Evolutionary conservation across 2,797 vertebrate species (phyloP).

Genomic region (Pelobates cultripes): DNA sequence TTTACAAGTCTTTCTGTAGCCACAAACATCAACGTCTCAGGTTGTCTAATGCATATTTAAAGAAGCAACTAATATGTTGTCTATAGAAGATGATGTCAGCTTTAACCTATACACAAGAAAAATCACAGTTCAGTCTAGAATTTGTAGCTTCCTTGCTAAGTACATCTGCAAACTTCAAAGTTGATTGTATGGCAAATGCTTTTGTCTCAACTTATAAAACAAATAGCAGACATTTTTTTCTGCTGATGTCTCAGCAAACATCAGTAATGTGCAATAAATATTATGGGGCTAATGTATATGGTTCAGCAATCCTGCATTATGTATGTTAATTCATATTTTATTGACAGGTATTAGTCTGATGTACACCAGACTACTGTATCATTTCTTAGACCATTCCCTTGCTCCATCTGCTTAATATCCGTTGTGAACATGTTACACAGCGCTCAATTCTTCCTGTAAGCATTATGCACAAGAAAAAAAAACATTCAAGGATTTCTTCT

Average conservation of each 20-base stretch:
- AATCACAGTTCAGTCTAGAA: slow-evolving; percentile 63
- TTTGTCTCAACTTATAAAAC: slow-evolving; percentile 28
- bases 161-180: background rate
- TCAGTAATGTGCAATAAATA: slow-evolving; percentile 49
- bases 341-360: slow-evolving; percentile 33
- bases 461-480: background rate
- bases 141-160: slow-evolving; percentile 45
- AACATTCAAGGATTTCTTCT: background rate
- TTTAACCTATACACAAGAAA: slow-evolving; percentile 62
- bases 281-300: slow-evolving; percentile 12
- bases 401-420: slow-evolving; percentile 25
- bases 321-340: slow-evolving; percentile 18
- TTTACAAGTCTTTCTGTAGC: slow-evolving; percentile 62
- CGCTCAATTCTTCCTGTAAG: slow-evolving; percentile 23
- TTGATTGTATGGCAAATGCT: slow-evolving; percentile 3
- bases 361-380: slow-evolving; percentile 11
- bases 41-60: slow-evolving; percentile 59
- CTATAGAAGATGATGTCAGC: slow-evolving; percentile 60
- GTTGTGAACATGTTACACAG: slow-evolving; percentile 15
- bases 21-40: slow-evolving; percentile 61
- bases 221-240: slow-evolving; percentile 1
- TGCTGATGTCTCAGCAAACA: slow-evolving; percentile 46
- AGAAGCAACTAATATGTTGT: slow-evolving; percentile 60
- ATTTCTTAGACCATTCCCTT: slow-evolving; percentile 27
- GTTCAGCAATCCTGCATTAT: slow-evolving; percentile 51